Base-by-base conservation (phyloP, 2,797 vertebrate genomes). In the Taeniopygia guttata region DNA sequence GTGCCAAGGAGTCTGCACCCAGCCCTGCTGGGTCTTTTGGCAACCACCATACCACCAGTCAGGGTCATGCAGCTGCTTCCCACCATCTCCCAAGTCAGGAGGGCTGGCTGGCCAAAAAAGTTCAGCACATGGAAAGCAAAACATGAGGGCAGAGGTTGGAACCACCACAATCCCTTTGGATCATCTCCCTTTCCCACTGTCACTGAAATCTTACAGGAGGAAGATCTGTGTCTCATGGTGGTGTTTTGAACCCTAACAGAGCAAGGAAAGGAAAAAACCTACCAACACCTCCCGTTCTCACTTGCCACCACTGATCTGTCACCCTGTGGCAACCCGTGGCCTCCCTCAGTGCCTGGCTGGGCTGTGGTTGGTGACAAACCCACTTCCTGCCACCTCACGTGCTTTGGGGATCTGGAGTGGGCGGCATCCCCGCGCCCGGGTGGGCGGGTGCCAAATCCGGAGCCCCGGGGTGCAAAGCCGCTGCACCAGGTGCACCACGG, bases 1-100 rank as follows among this genome's bases (percentile, higher is more conserved):
- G 85, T 94, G 95, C 94, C 93, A 84, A 84, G 80, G 38, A 94
- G 85, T 93, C 95, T 95, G 90, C 66, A 59, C 27, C 0, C 12
- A 66, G 81, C 20, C 1, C 16, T 54, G 46, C 26, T 3, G 11
- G 40, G 3, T 56, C 56, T 70, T 78, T 73, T n/a, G 15, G 75
- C 90, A 87, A 21, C 0, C 0, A 5, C 69, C 29, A 84, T 91
- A 84, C 89, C 64, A 2, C 29, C 8, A 26, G n/a, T 17, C 5
- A 15, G 20, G 49, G 45, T 4, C 2, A 70, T 40, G 42, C 16
- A 10, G 75, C 59, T 60, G 67, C 52, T 68, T 36, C 38, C 62
- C 60, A 66, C 34, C 1, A 0, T n/a, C 45, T 81, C 58, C 58
- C 3, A 7, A 29, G 27, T 8, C 10, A 5, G 17, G 16, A 75